Conservation (phyloP, 2,888 invertebrate genomes). For the Pristionchus exspectatus region DNA sequence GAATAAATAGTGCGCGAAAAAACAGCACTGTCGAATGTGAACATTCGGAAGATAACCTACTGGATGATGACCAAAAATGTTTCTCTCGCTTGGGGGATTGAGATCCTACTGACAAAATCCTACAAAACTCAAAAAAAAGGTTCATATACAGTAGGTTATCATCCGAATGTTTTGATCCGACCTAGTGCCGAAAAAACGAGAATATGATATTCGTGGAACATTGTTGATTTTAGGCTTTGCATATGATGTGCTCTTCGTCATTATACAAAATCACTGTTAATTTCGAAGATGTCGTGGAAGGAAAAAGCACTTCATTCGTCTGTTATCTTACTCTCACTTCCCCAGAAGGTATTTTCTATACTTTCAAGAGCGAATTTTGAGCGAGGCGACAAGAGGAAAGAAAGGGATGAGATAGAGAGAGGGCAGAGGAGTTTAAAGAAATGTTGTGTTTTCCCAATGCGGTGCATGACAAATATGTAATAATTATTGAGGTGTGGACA, state of each 20-base stretch:
- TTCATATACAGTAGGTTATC: too few relatives aligned
- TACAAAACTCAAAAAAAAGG: background rate
- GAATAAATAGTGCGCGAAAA: too few relatives aligned
- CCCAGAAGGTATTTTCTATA: background rate
- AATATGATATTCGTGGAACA: background rate
- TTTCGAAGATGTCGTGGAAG: constrained; percentile 7
- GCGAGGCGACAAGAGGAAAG: background rate
- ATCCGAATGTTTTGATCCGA: too few relatives aligned
- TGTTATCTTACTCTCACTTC: background rate
- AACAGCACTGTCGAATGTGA: too few relatives aligned
- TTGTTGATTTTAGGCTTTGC: background rate
- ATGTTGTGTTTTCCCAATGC: too few relatives aligned
- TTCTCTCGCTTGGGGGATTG: too few relatives aligned
- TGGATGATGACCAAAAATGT: too few relatives aligned
- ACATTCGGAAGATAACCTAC: too few relatives aligned
- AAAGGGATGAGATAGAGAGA: too few relatives aligned
- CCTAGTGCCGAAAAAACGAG: background rate
- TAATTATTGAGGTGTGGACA: background rate
- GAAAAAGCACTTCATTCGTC: background rate
- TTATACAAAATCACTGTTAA: constrained; percentile 30
- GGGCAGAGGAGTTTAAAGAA: too few relatives aligned
- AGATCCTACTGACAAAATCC: too few relatives aligned
- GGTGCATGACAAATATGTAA: too few relatives aligned
- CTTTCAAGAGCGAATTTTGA: background rate
- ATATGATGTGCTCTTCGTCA: constrained; percentile 20